Percentiles rank a stretch among this genome's conserved stretches.
These are phyloP conservation scores for Apodemus agrarius DNA, from an alignment of 2,797 vertebrate genomes.

Conservation along the genomic window DNA sequence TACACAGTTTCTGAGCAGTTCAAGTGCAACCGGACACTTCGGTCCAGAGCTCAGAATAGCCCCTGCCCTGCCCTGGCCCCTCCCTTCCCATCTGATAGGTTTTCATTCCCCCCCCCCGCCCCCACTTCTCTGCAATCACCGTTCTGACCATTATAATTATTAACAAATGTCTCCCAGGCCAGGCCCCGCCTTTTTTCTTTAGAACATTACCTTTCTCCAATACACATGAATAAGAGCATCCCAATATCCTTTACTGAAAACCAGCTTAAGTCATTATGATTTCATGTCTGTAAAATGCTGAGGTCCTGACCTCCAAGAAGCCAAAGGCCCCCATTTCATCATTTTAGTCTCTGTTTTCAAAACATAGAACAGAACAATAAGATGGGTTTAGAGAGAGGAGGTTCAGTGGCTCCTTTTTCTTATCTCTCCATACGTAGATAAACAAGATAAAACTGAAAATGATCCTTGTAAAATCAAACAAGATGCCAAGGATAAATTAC, in stretches of 20 bases:
- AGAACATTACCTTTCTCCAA: slow-evolving; percentile 32
- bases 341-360: slow-evolving; percentile 33
- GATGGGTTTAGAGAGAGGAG: not conserved
- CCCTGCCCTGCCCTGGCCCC: not conserved
- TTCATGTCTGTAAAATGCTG: slow-evolving; percentile 56
- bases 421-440: slow-evolving; percentile 1
- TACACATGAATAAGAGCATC: slow-evolving; percentile 36
- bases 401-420: not conserved
- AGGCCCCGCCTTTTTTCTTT: slow-evolving; percentile 1
- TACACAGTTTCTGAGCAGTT: slow-evolving; percentile 62
- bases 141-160: slow-evolving; percentile 41
- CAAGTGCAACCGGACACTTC: slow-evolving; percentile 73
- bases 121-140: not conserved
- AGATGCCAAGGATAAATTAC: not conserved
- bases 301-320: slow-evolving; percentile 55
- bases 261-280: slow-evolving; percentile 64
- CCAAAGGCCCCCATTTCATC: slow-evolving; percentile 20
- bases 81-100: slow-evolving; percentile 59
- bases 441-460: not conserved
- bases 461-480: not conserved
- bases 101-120: slow-evolving; percentile 64
- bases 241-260: slow-evolving; percentile 39
- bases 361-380: not conserved
- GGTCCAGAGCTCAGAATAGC: slow-evolving; percentile 67
- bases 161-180: slow-evolving; percentile 40